Conservation (phyloP, 64 coral and sea anemone species). For the Actinia tenebrosa region DNA sequence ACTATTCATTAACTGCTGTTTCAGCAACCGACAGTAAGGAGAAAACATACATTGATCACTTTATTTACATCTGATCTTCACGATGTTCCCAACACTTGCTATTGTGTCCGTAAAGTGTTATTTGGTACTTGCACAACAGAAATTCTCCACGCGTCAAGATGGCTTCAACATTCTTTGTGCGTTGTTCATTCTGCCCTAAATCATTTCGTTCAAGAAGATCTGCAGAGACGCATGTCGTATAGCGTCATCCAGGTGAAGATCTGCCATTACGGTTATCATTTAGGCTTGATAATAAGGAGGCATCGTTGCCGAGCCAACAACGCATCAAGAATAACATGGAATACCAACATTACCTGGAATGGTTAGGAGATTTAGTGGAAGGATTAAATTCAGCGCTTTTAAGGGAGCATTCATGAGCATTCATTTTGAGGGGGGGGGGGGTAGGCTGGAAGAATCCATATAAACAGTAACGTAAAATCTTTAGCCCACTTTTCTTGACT, state of each 20-base stretch:
- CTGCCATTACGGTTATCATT: neutral
- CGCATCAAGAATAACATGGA: neutral
- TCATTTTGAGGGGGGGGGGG: too few relatives aligned
- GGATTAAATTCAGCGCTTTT: neutral
- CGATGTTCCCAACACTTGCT: neutral
- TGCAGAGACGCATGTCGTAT: neutral
- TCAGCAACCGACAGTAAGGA: neutral
- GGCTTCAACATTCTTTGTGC: neutral
- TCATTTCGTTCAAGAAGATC: neutral
- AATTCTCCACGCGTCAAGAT: neutral
- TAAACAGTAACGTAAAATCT: too few relatives aligned
- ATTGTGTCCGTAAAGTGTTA: neutral
- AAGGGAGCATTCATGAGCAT: too few relatives aligned
- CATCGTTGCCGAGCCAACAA: neutral
- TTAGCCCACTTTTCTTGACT: too few relatives aligned
- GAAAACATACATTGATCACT: neutral
- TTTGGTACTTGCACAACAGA: neutral
- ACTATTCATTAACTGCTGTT: neutral
- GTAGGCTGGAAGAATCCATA: too few relatives aligned
- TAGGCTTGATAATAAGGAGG: neutral
- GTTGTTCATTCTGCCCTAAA: neutral
- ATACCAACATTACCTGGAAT: neutral
- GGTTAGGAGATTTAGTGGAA: conserved; percentile 1
- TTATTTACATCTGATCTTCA: neutral
- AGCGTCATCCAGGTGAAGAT: neutral